Percentiles rank a stretch among this genome's conserved stretches.
phyloP scores from a whole-genome alignment of 53 echinoderm and acorn worm species.

The Paelopatides confundens region DNA sequence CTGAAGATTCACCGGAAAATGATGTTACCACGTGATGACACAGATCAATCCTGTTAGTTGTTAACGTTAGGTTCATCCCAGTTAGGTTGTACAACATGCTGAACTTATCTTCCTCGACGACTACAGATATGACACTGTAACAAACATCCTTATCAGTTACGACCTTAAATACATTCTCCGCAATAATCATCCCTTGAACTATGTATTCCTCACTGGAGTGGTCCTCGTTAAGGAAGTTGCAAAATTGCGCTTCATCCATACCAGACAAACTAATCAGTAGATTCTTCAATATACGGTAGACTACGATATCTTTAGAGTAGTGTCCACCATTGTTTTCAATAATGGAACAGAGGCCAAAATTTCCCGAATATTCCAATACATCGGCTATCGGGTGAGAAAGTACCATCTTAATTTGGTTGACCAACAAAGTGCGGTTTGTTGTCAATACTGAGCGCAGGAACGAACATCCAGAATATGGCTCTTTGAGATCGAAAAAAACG shows the following conservation, averaged over 20 bases:
- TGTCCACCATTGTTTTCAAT: background rate
- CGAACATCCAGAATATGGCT: slow-evolving; percentile 23
- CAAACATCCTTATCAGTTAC: background rate
- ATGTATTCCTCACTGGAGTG: slow-evolving; percentile 1
- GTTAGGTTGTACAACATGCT: slow-evolving; percentile 31
- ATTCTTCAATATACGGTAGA: background rate
- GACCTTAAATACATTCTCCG: background rate
- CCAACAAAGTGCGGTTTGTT: background rate
- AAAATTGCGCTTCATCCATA: background rate
- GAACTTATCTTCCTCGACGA: background rate
- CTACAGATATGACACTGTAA: background rate
- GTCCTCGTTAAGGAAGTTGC: background rate
- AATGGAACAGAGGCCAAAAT: slow-evolving; percentile 2
- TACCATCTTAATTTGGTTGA: background rate
- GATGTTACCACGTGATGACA: slow-evolving; percentile 14
- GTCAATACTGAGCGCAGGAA: background rate
- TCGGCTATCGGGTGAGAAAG: slow-evolving; percentile 17
- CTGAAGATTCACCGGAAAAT: background rate
- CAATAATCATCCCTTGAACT: background rate
- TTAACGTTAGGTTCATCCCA: background rate
- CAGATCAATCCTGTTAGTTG: background rate
- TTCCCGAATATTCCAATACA: background rate
- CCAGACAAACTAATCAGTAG: background rate
- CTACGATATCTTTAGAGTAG: background rate
- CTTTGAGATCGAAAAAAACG: background rate